Percentiles rank a stretch among this genome's conserved stretches.
Conservation (phyloP, 2,888 invertebrate genomes). For the Ametastegia equiseti region DNA sequence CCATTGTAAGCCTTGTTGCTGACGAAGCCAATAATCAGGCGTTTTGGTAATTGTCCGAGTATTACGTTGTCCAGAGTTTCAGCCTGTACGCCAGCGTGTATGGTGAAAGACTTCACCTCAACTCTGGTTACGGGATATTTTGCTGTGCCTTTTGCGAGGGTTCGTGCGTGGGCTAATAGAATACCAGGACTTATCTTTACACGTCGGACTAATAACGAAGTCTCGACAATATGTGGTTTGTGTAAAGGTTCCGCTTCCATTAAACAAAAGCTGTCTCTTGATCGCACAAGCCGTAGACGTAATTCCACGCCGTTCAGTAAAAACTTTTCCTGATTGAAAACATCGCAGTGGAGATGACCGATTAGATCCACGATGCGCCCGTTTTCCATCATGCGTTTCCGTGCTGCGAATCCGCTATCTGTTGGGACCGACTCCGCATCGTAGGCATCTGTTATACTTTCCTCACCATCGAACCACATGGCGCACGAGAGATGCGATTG, state of each 20-base stretch:
- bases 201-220: too few species aligned
- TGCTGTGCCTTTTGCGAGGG: neutral
- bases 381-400: neutral
- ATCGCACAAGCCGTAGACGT: slow-evolving; percentile 52
- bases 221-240: too few species aligned
- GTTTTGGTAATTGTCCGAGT: slow-evolving; percentile 58
- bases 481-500: slow-evolving; percentile 54
- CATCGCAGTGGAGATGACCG: slow-evolving; percentile 56
- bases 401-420: neutral
- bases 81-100: slow-evolving; percentile 46
- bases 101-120: neutral
- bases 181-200: too few species aligned
- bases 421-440: neutral
- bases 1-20: too few species aligned
- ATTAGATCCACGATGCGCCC: slow-evolving; percentile 37
- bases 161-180: neutral
- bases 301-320: slow-evolving; percentile 58
- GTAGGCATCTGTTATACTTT: slow-evolving; percentile 39
- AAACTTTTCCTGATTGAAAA: slow-evolving; percentile 58
- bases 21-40: slow-evolving; percentile 59
- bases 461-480: slow-evolving; percentile 50
- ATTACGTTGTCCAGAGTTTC: slow-evolving; percentile 61
- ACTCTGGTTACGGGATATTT: neutral
- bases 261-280: too few species aligned
- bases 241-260: too few species aligned